Percentiles rank a stretch among this genome's conserved stretches.
These are phyloP conservation scores for Molossus molossus DNA, from an alignment of 2,797 vertebrate species.

Conservation along the genomic window DNA sequence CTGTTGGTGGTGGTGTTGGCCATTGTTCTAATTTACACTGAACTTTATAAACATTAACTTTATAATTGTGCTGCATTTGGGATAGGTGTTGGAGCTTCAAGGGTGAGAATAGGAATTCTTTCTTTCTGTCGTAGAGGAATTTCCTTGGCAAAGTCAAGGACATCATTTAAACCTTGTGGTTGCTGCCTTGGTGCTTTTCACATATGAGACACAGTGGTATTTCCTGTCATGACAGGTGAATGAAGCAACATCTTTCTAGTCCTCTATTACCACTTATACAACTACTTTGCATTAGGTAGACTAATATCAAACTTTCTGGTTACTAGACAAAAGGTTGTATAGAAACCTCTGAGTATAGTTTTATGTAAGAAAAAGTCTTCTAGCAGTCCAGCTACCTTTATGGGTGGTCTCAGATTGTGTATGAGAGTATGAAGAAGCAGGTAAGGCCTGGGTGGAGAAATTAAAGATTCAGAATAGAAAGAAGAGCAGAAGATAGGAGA, in stretches of 20 bases:
- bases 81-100: background rate
- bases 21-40: background rate
- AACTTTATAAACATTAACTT: background rate
- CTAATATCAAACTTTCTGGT: background rate
- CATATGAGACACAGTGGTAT: background rate
- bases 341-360: background rate
- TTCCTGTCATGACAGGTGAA: background rate
- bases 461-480: background rate
- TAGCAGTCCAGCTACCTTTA: background rate
- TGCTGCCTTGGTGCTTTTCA: background rate
- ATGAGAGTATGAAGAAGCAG: background rate
- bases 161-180: background rate
- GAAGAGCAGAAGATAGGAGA: background rate
- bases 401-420: background rate
- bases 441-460: background rate
- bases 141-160: background rate
- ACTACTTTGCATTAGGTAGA: background rate
- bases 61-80: background rate
- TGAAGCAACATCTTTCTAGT: background rate
- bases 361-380: constrained; percentile 25
- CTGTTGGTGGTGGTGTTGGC: background rate
- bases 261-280: background rate
- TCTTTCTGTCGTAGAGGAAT: background rate
- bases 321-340: background rate
- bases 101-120: background rate